Percentiles rank a stretch among this genome's conserved stretches.
phyloP scores from a whole-genome alignment of 2,888 invertebrate genomes.

The Danaus chrysippus region DNA sequence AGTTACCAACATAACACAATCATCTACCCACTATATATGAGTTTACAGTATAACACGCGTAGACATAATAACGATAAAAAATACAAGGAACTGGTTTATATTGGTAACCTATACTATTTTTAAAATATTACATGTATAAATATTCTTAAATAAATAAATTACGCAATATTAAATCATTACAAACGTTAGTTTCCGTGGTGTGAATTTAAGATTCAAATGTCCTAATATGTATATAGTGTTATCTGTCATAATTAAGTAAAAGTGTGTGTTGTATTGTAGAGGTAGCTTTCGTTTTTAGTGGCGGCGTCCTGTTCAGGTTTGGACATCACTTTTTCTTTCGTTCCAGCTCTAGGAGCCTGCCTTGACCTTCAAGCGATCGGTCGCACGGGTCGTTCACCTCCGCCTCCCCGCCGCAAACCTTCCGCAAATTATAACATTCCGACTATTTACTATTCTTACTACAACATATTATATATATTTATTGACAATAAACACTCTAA shows the following conservation, averaged over 20 bases:
- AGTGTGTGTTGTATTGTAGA: background rate
- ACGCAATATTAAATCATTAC: too few species aligned
- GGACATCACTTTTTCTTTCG: constrained; percentile 78
- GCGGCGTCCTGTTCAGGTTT: constrained; percentile 73
- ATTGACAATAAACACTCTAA: background rate
- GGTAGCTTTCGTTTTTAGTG: constrained; percentile 75
- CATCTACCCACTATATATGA: too few species aligned
- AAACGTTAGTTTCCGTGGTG: too few species aligned
- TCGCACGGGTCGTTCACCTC: constrained; percentile 62
- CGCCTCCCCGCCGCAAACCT: constrained; percentile 36
- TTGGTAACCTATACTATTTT: too few species aligned
- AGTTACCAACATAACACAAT: constrained; percentile 8
- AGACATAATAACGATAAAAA: too few species aligned
- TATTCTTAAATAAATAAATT: too few species aligned
- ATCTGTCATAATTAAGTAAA: background rate
- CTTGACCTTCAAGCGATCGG: constrained; percentile 76
- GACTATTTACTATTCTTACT: constrained; percentile 24
- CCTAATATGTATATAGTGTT: too few species aligned
- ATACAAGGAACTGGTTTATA: too few species aligned
- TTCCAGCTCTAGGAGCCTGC: constrained; percentile 48
- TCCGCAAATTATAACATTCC: constrained; percentile 35
- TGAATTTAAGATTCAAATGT: too few species aligned
- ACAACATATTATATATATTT: constrained; percentile 7
- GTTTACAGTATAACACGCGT: too few species aligned
- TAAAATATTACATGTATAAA: too few species aligned